A percentile compares a stretch with the other conserved stretches of the same genome.
Evolutionary conservation across 2,888 invertebrate species (phyloP).

Genomic region (Augiades crinisus): DNA sequence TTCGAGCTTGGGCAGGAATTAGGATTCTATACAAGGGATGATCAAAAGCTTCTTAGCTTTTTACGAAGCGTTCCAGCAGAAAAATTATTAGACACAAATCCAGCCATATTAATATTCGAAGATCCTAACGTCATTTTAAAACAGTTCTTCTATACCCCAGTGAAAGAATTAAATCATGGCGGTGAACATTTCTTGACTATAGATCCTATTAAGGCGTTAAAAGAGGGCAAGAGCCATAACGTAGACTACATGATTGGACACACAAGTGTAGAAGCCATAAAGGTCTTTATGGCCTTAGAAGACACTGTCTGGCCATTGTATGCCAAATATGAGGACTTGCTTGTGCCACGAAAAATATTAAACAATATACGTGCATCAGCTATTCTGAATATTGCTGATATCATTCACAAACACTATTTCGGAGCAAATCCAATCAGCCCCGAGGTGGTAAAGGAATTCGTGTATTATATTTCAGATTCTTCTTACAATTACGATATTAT

Average conservation of each 20-base stretch:
- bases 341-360: background rate
- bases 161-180: constrained; percentile 52
- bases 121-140: constrained; percentile 42
- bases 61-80: constrained; percentile 39
- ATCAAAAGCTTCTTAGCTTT: constrained; percentile 40
- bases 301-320: background rate
- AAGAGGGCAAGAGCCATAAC: background rate
- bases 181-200: background rate
- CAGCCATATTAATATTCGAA: constrained; percentile 43
- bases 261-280: constrained; percentile 49
- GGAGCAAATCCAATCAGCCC: background rate
- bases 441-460: background rate
- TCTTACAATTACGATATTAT: background rate
- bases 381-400: background rate
- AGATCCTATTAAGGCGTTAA: background rate
- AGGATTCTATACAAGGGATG: constrained; percentile 41
- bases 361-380: background rate
- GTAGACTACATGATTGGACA: constrained; percentile 79
- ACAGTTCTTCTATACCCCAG: constrained; percentile 48
- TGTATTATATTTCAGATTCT: background rate
- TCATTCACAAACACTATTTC: background rate
- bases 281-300: background rate
- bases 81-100: constrained; percentile 36
- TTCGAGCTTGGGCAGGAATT: constrained; percentile 48
- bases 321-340: background rate